Evolutionary conservation across 2,113 vertebrate species (phyloP).

Genomic region (Nesogale talazaci): DNA sequence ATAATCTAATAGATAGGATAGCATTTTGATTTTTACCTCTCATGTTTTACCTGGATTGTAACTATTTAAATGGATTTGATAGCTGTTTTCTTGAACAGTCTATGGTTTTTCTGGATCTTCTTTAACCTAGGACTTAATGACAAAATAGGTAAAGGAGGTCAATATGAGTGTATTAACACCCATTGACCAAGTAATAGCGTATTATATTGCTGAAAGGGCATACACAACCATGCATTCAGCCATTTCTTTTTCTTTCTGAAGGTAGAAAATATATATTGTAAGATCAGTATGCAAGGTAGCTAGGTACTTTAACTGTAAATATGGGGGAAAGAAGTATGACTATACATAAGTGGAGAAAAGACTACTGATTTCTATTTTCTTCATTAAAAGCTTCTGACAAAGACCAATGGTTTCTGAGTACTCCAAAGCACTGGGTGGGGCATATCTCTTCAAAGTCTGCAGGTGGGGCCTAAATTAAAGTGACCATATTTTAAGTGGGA

Average conservation of each 20-base stretch:
- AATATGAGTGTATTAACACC: not conserved
- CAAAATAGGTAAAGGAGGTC: not conserved
- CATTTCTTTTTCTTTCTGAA: constrained; percentile 41
- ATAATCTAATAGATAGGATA: constrained; percentile 43
- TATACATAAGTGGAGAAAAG: constrained; percentile 2
- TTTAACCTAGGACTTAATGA: constrained; percentile 21
- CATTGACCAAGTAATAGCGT: not conserved
- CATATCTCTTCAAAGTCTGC: no score
- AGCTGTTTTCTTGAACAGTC: constrained; percentile 25
- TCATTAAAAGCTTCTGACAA: constrained; percentile 9
- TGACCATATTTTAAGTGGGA: no score
- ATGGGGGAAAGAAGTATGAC: not conserved
- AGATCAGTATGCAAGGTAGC: not conserved
- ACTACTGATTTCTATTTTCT: constrained; percentile 46
- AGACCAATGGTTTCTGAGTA: no score
- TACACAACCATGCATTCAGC: not conserved
- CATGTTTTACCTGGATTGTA: constrained; percentile 53
- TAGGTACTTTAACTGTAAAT: no score
- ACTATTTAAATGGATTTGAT: constrained; percentile 31
- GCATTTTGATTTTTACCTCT: constrained; percentile 49
- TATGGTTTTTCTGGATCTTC: not conserved
- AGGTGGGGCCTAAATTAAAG: no score
- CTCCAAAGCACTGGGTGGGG: no score
- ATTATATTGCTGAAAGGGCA: constrained; percentile 8
- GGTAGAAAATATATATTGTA: constrained; percentile 31